These are phyloP conservation scores for Heliothis virescens DNA, from an alignment of 1,140 invertebrate genomes.

Conservation along the genomic window DNA sequence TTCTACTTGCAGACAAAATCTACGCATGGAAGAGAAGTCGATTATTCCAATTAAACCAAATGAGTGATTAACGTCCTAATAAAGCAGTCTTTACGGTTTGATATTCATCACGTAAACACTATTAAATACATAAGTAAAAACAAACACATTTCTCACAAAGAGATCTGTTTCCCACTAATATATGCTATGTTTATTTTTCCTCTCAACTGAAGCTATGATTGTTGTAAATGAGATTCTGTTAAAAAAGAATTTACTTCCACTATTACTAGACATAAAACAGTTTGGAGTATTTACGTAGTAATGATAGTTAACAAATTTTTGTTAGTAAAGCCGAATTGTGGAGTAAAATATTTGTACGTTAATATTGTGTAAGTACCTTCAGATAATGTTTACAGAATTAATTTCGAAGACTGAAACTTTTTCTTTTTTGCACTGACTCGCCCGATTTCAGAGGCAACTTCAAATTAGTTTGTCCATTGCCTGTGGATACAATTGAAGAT, in stretches of 20 bases:
- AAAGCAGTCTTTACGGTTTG: constrained; percentile 38
- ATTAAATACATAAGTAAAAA: constrained; percentile 50
- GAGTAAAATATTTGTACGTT: neutral
- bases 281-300: constrained; percentile 3
- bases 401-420: neutral
- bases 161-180: constrained; percentile 51
- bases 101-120: constrained; percentile 37
- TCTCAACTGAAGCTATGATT: constrained; percentile 45
- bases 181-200: constrained; percentile 49
- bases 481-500: constrained; percentile 2
- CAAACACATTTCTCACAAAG: constrained; percentile 44
- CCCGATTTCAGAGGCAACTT: no score
- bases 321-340: neutral
- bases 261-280: constrained; percentile 21
- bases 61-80: constrained; percentile 38
- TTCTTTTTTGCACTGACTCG: no score
- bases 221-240: constrained; percentile 32
- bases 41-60: constrained; percentile 2
- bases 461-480: no score
- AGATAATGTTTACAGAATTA: neutral
- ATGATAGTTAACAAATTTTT: constrained; percentile 11
- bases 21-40: neutral
- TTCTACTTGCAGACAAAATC: no score
- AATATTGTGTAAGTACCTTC: neutral
- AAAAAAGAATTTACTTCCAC: constrained; percentile 30